Evolutionary conservation across 2,113 vertebrate species (phyloP).

Genomic region (Gorsachius goisagi): DNA sequence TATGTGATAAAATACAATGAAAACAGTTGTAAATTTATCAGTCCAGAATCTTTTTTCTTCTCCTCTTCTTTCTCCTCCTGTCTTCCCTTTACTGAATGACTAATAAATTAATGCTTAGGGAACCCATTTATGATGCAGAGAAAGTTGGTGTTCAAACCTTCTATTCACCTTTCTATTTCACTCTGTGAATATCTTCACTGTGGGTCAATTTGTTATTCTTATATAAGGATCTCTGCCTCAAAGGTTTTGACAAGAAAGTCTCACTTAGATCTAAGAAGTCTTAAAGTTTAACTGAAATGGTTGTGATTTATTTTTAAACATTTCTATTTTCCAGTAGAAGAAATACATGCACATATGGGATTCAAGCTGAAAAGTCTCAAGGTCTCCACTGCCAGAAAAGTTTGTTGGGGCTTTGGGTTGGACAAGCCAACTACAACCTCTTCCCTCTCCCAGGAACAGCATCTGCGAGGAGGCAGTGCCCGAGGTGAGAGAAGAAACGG

Average conservation of each 20-base stretch:
- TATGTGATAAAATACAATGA: background rate
- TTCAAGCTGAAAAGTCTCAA: background rate
- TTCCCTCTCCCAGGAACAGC: background rate
- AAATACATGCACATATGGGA: background rate
- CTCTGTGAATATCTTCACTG: background rate
- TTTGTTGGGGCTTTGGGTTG: background rate
- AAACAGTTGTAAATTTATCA: background rate
- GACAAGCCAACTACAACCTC: rapidly evolving
- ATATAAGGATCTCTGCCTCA: background rate
- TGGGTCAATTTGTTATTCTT: background rate
- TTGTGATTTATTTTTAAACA: background rate
- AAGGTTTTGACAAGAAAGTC: background rate
- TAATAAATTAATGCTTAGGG: background rate
- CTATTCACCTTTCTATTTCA: background rate
- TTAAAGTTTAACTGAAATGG: background rate
- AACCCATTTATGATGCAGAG: background rate
- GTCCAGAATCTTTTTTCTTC: background rate
- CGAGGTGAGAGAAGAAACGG: background rate
- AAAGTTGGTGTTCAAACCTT: background rate
- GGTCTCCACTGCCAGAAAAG: background rate
- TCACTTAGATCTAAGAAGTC: background rate
- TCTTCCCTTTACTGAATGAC: background rate
- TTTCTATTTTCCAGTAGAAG: background rate
- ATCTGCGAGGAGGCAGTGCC: background rate
- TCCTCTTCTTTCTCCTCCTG: background rate